A percentile compares a stretch with the other conserved stretches of the same genome.
Evolutionary conservation across 2,888 invertebrate species (phyloP).

Genomic region (Rugalucina vietnamica): DNA sequence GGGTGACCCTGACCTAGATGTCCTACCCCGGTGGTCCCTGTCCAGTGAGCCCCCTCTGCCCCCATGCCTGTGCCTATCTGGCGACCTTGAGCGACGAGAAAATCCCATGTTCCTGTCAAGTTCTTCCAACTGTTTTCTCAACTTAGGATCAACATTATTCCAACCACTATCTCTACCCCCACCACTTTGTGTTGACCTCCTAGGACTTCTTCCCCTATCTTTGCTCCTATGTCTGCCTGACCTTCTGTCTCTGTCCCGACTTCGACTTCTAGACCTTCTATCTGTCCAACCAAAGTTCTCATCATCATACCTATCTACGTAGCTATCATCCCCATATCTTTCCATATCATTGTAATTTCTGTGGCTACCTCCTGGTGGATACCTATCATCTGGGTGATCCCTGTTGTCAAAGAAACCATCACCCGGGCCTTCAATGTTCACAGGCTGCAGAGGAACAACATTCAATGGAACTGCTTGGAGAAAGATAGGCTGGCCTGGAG

Average conservation of each 20-base stretch:
- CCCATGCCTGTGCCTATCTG: background rate
- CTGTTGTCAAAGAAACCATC: background rate
- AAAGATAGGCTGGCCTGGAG: background rate
- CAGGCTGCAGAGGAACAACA: too few relatives aligned
- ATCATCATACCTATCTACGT: too few relatives aligned
- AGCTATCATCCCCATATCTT: too few relatives aligned
- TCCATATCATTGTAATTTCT: background rate
- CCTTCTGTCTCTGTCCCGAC: too few relatives aligned
- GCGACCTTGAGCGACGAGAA: background rate
- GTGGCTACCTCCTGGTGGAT: background rate
- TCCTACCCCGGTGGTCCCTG: background rate
- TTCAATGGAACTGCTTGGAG: background rate
- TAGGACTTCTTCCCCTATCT: too few relatives aligned
- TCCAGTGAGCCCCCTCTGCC: background rate
- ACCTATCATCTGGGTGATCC: background rate
- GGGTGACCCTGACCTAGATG: background rate
- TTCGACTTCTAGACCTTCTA: too few relatives aligned
- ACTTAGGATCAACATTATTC: background rate
- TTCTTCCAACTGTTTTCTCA: background rate
- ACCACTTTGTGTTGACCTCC: too few relatives aligned
- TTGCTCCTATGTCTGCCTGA: too few relatives aligned
- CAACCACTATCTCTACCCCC: background rate
- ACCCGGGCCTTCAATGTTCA: too few relatives aligned
- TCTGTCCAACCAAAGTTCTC: too few relatives aligned
- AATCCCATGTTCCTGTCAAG: background rate